Percentiles rank a stretch among this genome's conserved stretches.
Conservation (phyloP, 2,113 vertebrate species). For the Microtus pennsylvanicus region DNA sequence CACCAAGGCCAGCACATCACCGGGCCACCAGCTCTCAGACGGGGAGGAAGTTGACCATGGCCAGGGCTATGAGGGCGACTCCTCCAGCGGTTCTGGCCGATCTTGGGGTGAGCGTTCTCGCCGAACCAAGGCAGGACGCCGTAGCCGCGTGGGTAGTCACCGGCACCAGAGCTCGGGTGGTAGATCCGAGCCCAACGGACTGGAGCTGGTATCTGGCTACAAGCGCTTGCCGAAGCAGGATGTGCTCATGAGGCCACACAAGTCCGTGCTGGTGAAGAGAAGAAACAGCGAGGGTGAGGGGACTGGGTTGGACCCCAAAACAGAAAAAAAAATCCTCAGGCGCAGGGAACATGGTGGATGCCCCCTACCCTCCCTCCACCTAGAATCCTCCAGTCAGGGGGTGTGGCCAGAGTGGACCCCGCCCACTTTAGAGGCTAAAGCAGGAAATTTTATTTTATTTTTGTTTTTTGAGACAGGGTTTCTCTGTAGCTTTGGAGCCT, state of each 20-base stretch:
- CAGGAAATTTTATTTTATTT: not conserved
- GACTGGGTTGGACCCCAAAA: not conserved
- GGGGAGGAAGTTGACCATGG: conserved; percentile 78
- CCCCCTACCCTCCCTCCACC: not conserved
- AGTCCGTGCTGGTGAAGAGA: conserved; percentile 90
- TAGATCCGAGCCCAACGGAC: conserved; percentile 67
- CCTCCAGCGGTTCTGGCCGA: conserved; percentile 88
- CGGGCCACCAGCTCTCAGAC: conserved; percentile 2
- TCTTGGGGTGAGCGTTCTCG: not conserved
- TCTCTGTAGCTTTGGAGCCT: too few relatives aligned
- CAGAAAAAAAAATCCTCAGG: not conserved
- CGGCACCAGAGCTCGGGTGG: conserved; percentile 51
- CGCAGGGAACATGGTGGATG: not conserved
- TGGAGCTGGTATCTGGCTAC: conserved; percentile 92
- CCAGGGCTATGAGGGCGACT: conserved; percentile 89
- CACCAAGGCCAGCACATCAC: conserved; percentile 61
- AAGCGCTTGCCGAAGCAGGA: conserved; percentile 91
- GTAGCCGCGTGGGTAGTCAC: conserved; percentile 77
- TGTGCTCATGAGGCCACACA: conserved; percentile 87
- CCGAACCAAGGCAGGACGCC: conserved; percentile 63
- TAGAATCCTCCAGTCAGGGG: too few relatives aligned
- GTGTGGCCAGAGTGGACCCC: not conserved
- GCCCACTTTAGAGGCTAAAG: not conserved
- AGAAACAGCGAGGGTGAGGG: conserved; percentile 90
- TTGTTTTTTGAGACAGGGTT: too few relatives aligned